Conservation (phyloP, 2,888 invertebrate species). For the Scrobipalpa atriplicella region DNA sequence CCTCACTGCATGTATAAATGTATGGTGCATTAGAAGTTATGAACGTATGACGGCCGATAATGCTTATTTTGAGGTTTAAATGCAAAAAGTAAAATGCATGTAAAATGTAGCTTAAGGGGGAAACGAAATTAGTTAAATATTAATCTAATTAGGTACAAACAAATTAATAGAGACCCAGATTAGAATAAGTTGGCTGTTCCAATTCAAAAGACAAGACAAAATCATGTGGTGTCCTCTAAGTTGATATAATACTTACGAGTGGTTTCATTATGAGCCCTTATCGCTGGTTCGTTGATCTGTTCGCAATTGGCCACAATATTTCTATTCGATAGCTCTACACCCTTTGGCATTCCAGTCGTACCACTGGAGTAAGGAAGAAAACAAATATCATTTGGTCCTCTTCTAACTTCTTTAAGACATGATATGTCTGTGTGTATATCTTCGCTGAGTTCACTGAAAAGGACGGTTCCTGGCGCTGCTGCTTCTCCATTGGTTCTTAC, state of each 20-base stretch:
- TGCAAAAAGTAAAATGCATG: no score
- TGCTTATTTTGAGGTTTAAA: no score
- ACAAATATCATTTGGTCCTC: slow-evolving; percentile 82
- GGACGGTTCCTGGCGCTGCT: slow-evolving; percentile 73
- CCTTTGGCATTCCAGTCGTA: slow-evolving; percentile 93
- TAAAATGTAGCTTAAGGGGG: no score
- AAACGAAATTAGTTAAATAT: no score
- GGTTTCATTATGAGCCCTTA: slow-evolving; percentile 60
- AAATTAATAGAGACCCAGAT: no score
- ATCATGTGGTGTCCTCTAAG: no score
- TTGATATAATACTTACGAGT: slow-evolving; percentile 62
- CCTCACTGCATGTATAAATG: no score
- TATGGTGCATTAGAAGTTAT: no score
- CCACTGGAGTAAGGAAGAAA: slow-evolving; percentile 93
- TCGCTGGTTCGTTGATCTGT: slow-evolving; percentile 61
- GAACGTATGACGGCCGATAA: no score
- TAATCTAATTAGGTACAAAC: no score
- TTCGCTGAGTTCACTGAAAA: slow-evolving; percentile 85
- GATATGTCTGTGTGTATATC: slow-evolving; percentile 80
- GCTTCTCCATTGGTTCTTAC: slow-evolving; percentile 66
- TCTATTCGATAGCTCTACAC: slow-evolving; percentile 86
- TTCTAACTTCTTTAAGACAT: slow-evolving; percentile 71
- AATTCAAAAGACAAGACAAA: no score
- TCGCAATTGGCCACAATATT: slow-evolving; percentile 81
- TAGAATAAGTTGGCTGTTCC: no score